phyloP scores from a whole-genome alignment of 2,113 vertebrate genomes.

The Paratilapia polleni region DNA sequence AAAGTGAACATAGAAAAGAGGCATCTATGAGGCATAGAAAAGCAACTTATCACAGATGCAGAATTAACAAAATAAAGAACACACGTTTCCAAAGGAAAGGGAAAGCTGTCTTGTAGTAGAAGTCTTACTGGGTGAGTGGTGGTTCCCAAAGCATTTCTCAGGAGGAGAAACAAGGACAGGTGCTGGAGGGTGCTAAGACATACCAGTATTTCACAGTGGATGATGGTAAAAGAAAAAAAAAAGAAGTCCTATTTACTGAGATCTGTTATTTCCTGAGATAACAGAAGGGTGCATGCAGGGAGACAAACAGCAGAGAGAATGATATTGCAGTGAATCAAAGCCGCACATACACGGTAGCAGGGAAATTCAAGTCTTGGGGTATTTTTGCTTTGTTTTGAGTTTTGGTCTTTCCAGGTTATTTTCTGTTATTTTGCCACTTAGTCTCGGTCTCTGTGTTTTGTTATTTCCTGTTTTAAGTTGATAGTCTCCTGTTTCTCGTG shows the following conservation, averaged over 20 bases:
- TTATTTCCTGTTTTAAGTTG: too few relatives aligned
- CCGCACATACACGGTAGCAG: neutral
- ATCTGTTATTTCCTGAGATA: neutral
- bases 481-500: too few relatives aligned
- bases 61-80: neutral
- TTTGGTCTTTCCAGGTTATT: too few relatives aligned
- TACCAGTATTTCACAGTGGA: neutral
- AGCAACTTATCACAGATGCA: neutral
- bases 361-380: neutral
- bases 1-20: neutral
- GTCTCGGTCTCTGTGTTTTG: too few relatives aligned
- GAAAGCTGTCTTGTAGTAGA: neutral
- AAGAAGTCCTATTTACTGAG: neutral
- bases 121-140: neutral
- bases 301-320: neutral
- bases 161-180: neutral
- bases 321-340: neutral
- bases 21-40: neutral
- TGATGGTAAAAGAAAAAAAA: neutral
- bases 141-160: slow-evolving; percentile 1
- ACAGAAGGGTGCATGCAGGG: neutral
- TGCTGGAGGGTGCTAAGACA: neutral
- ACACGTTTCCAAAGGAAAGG: neutral
- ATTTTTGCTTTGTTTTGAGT: neutral
- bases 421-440: too few relatives aligned